These are phyloP conservation scores for Lophotis ruficrista DNA, from an alignment of 2,113 vertebrate species.

Conservation along the genomic window DNA sequence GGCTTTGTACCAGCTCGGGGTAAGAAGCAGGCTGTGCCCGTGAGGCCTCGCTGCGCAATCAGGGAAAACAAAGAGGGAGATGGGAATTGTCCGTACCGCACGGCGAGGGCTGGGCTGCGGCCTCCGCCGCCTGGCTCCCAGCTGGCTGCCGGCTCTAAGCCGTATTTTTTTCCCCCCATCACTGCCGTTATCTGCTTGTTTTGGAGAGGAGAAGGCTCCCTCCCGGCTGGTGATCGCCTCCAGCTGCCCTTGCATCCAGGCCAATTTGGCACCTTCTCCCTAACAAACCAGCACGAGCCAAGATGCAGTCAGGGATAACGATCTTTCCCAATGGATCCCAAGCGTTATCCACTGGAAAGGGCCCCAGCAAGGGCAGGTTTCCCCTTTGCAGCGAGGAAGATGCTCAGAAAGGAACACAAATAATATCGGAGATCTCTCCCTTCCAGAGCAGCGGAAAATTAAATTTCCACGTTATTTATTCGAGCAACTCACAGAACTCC, in stretches of 20 bases:
- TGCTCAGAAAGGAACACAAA: neutral
- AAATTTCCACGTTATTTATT: neutral
- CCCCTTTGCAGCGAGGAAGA: neutral
- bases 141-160: neutral
- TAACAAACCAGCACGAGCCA: neutral
- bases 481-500: neutral
- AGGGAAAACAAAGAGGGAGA: conserved; percentile 31
- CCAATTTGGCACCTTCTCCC: neutral
- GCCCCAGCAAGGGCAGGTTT: neutral
- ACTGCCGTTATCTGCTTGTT: neutral
- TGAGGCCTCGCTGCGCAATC: neutral
- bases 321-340: neutral
- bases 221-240: neutral
- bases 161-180: neutral
- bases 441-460: neutral
- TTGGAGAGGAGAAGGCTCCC: neutral
- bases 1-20: neutral
- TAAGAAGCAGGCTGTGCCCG: conserved; percentile 8
- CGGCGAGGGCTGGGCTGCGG: neutral
- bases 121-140: neutral
- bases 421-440: neutral
- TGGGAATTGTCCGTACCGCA: neutral
- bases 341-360: neutral
- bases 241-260: neutral
- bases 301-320: fast-evolving